Base-by-base conservation (phyloP, 2,797 vertebrate genomes). In the Pelobates cultripes region DNA sequence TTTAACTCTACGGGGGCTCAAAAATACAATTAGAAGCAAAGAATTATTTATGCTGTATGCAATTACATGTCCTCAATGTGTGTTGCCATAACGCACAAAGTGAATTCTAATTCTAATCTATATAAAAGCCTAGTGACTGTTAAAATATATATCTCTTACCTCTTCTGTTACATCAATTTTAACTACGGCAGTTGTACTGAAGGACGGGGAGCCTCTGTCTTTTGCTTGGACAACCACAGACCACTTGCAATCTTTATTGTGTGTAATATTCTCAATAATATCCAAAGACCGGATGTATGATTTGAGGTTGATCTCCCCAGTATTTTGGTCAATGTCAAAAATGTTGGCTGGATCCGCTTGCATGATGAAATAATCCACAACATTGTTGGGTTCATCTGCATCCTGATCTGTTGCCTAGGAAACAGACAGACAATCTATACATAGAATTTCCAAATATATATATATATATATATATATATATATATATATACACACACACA, bases 361-460 rank as follows among this genome's bases (percentile, higher is more conserved):
- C 94, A 95, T 97, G 89, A 99, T 99, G 88, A 96, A 96, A 85
- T 99, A 99, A 86, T 99, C 95, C 0, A 99, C 96, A 44, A 99
- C 90, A 9, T 99, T 99, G 89, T 99, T 99, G 17, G 98, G 98
- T 40, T 98, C 96, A 85, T 99, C 97, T 2, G 97, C 97, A 8
- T 99, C 98, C 12, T 96, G 95, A 74, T 99, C 98, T 85, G 94
- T 88, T 28, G 98, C 98, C 98, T 99, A 86, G 61, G n/a, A 75
- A 61, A 72, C 17, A 64, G 28, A n/a, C n/a, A n/a, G n/a, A 9
- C 2, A n/a, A 53, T 60, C 6, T 15, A 41, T 8, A n/a, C 3
- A 45, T 43, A 28, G 28, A 28, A 28, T 28, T 28, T 28, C 28
- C 28, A 28, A 28, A 28, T 28, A 28, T 28, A 28, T 28, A 28